Base-by-base conservation (phyloP, 2,888 invertebrate genomes). In the Thecocarcelia acutangulata region DNA sequence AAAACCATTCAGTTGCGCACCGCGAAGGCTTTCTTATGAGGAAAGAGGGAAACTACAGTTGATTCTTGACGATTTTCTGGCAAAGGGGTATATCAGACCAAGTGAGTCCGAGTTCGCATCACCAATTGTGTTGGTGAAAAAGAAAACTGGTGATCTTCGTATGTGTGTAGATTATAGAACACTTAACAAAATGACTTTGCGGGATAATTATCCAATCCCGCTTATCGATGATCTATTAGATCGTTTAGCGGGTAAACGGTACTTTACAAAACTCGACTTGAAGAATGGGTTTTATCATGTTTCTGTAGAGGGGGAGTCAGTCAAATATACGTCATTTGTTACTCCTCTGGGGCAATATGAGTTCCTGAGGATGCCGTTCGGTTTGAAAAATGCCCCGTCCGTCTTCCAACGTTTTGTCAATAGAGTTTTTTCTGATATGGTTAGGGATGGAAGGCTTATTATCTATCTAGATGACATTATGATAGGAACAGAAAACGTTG, bases 231-330 rank as follows among this genome's bases (percentile, higher is more conserved):
- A 75, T 4, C 15, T 70, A 1, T 64, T 80, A 56, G 79, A 79
- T 1, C 50, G 37, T 1, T 21, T 80, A 11, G 21, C 44, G 5
- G 44, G 59, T 0, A 72, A 75, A 9, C 48, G 28, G 12, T 40
- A 44, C 9, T 76, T 81, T 61, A 72, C 80, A 37, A 76, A 68
- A 19, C 44, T 81, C n/a, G 80, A 81, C 33, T 50, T 78, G 11
- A 66, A 28, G 37, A 79, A 64, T 54, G 78, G 54, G 15, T 78
- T 78, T 48, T 66, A 56, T 37, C 70, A 78, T 13, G 64, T 78
- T 12, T 61, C 37, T n/a, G 42, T 73, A 58, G 69, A 13, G 44
- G 75, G 15, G n/a, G 46, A 8, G 15, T 42, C n/a, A 42, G n/a
- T 28, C 3, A 4, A 4, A 28, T 6, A 4, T 6, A 3, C 3